A percentile compares a stretch with the other conserved stretches of the same genome.
Evolutionary conservation across 1,140 invertebrate species (phyloP).

Genomic region (Atopsyche davidsoni): DNA sequence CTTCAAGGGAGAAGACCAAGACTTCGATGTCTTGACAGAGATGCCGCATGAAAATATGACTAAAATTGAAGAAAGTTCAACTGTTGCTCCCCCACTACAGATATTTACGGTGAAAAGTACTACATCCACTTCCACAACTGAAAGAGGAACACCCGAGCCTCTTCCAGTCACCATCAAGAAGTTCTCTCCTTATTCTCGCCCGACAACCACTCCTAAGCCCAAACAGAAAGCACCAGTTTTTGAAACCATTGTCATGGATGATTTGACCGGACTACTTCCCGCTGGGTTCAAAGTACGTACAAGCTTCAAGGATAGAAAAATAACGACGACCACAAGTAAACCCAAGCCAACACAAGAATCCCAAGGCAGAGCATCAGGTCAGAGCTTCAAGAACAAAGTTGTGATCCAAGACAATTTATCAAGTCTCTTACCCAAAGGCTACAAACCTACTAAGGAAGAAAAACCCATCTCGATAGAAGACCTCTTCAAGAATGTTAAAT

Average conservation of each 20-base stretch:
- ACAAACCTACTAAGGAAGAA: slow-evolving; percentile 49
- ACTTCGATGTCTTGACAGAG: slow-evolving; percentile 53
- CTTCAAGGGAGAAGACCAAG: slow-evolving; percentile 48
- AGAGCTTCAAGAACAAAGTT: slow-evolving; percentile 47
- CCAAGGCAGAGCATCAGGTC: slow-evolving; percentile 43
- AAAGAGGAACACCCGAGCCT: slow-evolving; percentile 44
- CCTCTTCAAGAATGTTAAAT: slow-evolving; percentile 29
- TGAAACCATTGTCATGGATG: slow-evolving; percentile 56
- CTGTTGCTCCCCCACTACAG: slow-evolving; percentile 35
- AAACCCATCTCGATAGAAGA: slow-evolving; percentile 26
- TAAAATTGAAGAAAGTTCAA: slow-evolving; percentile 29
- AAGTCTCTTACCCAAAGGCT: slow-evolving; percentile 61
- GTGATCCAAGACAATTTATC: slow-evolving; percentile 53
- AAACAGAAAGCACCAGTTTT: slow-evolving; percentile 43
- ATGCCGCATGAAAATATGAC: slow-evolving; percentile 51
- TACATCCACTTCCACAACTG: slow-evolving; percentile 36
- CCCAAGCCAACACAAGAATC: slow-evolving; percentile 30
- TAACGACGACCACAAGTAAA: slow-evolving; percentile 38
- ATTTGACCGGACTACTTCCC: slow-evolving; percentile 54
- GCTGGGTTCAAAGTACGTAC: slow-evolving; percentile 54
- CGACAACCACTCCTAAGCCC: slow-evolving; percentile 47
- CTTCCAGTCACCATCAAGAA: slow-evolving; percentile 57
- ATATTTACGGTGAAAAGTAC: slow-evolving; percentile 46
- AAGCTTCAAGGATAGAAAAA: slow-evolving; percentile 49
- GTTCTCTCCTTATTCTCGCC: slow-evolving; percentile 54